Percentiles rank a stretch among this genome's conserved stretches.
phyloP scores from a whole-genome alignment of 2,113 vertebrate genomes.

The Crotalus tigris region DNA sequence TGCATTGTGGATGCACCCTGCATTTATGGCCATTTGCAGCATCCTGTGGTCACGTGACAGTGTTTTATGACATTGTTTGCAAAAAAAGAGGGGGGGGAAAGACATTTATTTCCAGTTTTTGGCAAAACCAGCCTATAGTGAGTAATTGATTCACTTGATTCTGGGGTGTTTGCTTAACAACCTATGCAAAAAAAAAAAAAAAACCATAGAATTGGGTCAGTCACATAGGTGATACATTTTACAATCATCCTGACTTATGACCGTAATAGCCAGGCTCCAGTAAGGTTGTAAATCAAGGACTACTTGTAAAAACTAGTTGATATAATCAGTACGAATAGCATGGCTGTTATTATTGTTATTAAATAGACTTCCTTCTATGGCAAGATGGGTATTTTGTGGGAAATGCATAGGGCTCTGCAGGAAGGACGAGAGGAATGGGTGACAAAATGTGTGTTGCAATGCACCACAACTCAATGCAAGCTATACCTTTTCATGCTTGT shows the following conservation, averaged over 20 bases:
- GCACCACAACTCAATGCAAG: neutral
- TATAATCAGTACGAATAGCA: neutral
- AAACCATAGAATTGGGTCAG: neutral
- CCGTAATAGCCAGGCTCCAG: neutral
- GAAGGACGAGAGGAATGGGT: neutral
- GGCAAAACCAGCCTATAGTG: neutral
- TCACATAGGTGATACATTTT: neutral
- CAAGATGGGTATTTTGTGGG: neutral
- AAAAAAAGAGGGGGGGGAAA: neutral
- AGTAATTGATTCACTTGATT: no score
- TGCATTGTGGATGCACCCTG: neutral
- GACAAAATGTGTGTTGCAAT: neutral
- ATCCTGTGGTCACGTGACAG: neutral
- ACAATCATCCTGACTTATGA: neutral
- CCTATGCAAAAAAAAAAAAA: neutral
- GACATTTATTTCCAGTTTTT: neutral
- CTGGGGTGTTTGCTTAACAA: neutral
- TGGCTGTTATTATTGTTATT: neutral
- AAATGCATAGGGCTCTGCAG: neutral
- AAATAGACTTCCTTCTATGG: no score
- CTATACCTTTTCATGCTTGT: neutral
- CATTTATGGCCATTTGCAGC: neutral
- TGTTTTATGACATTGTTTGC: neutral
- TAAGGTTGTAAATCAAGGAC: neutral
- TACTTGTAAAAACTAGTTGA: neutral